Evolutionary conservation across 2,113 vertebrate genomes (phyloP), one percentile per base, ranked within the genome.

Genomic region (Jaculus jaculus): DNA sequence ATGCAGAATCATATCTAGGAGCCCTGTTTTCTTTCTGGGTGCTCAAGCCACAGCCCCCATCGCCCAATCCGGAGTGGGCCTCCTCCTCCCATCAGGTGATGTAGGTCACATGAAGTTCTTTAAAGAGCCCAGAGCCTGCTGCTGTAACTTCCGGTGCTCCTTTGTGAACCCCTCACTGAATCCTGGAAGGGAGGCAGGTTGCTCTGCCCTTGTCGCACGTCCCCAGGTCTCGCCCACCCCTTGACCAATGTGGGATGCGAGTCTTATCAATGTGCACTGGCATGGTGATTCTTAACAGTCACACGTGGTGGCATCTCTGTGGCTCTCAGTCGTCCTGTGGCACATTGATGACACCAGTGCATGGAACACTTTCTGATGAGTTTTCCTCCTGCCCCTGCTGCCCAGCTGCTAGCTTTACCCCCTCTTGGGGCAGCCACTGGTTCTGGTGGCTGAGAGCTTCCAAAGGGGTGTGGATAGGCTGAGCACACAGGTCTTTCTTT

Each of bases 91-190:
- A 54, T 54, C 15, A 54, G 10, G 4, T 16, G 75, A 68, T 37
- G 0, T 0, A 0, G 5, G 47, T 60, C 79, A 18, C 0, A 0
- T 24, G 5, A 3, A 20, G 26, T 54, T 34, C 73, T 4, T 61
- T 17, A 61, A 20, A 9, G 66, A 84, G 68, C 23, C 60, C 5
- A 69, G 11, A 6, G 54, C 30, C 73, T 15, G n/a, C 26, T 54
- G 34, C 7, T 60, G 3, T 0, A 7, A 7, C 34, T 51, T 66
- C 5, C 3, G 37, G 47, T 69, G 12, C 28, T 28, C n/a, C n/a
- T 34, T 77, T 39, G 28, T 60, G 51, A 39, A 7, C 42, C 73
- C 39, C 17, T 82, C 9, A 16, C 58, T 18, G 5, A 51, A 47
- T 69, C 77, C 51, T 37, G 15, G 69, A 34, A 3, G 7, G 58